Percentiles rank a stretch among this genome's conserved stretches.
These are phyloP conservation scores for Silvanus unidentatus DNA, from an alignment of 2,888 invertebrate species.

Conservation along the genomic window DNA sequence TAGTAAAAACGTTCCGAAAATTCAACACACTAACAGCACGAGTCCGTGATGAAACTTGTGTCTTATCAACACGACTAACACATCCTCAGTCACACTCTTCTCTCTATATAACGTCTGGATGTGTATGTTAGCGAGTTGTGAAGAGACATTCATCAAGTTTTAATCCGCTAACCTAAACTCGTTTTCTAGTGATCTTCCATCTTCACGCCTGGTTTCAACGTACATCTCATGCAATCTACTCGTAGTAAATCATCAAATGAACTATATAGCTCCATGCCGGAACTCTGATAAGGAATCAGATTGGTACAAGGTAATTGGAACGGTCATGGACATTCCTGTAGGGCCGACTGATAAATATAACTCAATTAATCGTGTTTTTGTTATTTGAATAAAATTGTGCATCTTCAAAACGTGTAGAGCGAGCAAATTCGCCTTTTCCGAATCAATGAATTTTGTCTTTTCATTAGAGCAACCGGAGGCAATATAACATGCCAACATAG, in stretches of 20 bases:
- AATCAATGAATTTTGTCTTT: no score
- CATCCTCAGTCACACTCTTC: background rate
- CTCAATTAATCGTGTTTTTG: no score
- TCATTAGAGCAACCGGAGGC: no score
- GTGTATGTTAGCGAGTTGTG: conserved; percentile 13
- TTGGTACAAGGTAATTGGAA: no score
- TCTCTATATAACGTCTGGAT: no score
- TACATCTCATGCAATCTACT: conserved; percentile 18
- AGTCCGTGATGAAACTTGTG: conserved; percentile 15
- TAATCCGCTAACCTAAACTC: conserved; percentile 19
- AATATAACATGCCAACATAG: no score
- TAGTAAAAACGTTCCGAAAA: conserved; percentile 2
- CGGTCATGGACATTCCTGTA: conserved; percentile 16
- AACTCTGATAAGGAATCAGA: conserved; percentile 15
- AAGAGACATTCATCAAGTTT: conserved; percentile 23
- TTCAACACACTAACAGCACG: conserved; percentile 6
- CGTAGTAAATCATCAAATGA: conserved; percentile 19
- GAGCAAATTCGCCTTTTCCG: no score
- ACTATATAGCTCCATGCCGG: conserved; percentile 12
- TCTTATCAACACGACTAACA: conserved; percentile 15
- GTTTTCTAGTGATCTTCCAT: conserved; percentile 18
- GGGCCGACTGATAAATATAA: no score
- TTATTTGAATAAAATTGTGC: no score
- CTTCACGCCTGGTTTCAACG: conserved; percentile 17
- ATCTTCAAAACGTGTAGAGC: no score